Evolutionary conservation across 2,888 invertebrate genomes (phyloP), one percentile per base, ranked within the genome.

Genomic region (Synergus itoensis): DNA sequence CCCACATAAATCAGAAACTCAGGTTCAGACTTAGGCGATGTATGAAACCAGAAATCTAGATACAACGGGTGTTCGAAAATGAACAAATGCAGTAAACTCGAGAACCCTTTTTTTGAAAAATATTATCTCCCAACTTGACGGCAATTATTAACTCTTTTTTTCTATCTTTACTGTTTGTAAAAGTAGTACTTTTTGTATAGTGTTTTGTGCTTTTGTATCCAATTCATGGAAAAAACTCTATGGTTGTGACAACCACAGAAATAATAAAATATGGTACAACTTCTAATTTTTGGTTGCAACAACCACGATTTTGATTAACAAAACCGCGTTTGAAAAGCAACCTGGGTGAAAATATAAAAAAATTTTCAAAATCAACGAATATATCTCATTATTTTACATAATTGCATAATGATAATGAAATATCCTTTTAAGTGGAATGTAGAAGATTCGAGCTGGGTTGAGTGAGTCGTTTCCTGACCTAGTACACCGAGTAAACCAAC

Each of bases 1-100:
- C 86, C 85, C 81, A 85, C 87, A 88, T 90, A 90, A 89, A 90
- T 89, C 87, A 88, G 85, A 87, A 87, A 88, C 87, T 89, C 86
- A 80, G 87, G 83, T 86, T 84, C 85, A 82, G 84, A 82, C 84
- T 80, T 81, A 84, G 82, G 81, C 81, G 84, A 80, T 82, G 83
- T 85, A 82, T 78, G 80, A 84, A 81, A 82, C 83, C 86, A 85
- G 87, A 89, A 88, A 88, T 89, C 88, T 89, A 89, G 87, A 88
- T 89, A 85, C 86, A 86, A 84, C 81, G 86, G 83, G 84, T 81
- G 86, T 82, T 77, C 80, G 45, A 28, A 53, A 67, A 53, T 53
- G 53, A 60, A 60, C 60, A 18, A 11, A 21, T 60, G 18, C 21
- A 12, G 4, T 60, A 4, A 9, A 21, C 14, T 60, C 5, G 5